phyloP scores from a whole-genome alignment of 2,888 invertebrate genomes.

The Pseudococcus viburni region DNA sequence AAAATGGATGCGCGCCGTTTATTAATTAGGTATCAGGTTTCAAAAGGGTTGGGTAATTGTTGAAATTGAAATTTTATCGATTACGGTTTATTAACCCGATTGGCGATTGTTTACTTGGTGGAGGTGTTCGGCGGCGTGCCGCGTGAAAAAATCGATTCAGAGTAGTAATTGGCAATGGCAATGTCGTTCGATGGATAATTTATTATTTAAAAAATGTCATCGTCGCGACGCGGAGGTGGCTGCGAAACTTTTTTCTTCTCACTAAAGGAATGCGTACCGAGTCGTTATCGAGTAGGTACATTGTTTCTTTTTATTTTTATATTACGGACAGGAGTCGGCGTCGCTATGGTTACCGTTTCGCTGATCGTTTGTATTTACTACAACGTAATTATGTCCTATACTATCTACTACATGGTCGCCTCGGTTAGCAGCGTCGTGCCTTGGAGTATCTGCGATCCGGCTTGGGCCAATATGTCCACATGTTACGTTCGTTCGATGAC shows the following conservation, averaged over 20 bases:
- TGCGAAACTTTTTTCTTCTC: neutral
- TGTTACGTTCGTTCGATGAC: constrained; percentile 69
- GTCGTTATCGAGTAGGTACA: neutral
- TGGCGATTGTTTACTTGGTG: neutral
- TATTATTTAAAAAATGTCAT: constrained; percentile 37
- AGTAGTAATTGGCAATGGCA: neutral
- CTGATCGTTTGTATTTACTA: constrained; percentile 81
- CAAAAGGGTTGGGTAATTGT: constrained; percentile 23
- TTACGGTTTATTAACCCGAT: constrained; percentile 40
- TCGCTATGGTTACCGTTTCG: constrained; percentile 76
- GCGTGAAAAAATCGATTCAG: constrained; percentile 22
- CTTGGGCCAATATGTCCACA: constrained; percentile 70
- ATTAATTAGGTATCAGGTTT: constrained; percentile 36
- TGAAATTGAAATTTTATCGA: constrained; percentile 55
- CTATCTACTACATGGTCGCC: constrained; percentile 81
- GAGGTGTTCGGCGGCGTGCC: neutral
- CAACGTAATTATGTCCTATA: constrained; percentile 86
- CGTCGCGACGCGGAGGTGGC: neutral
- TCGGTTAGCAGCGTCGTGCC: constrained; percentile 78
- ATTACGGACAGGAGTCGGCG: constrained; percentile 70
- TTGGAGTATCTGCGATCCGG: constrained; percentile 79
- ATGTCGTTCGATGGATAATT: neutral
- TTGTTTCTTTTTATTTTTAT: constrained; percentile 48
- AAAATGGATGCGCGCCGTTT: constrained; percentile 10
- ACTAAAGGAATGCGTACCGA: neutral